phyloP scores from a whole-genome alignment of 2,797 vertebrate species.

The Micropoecilia bifurca region DNA sequence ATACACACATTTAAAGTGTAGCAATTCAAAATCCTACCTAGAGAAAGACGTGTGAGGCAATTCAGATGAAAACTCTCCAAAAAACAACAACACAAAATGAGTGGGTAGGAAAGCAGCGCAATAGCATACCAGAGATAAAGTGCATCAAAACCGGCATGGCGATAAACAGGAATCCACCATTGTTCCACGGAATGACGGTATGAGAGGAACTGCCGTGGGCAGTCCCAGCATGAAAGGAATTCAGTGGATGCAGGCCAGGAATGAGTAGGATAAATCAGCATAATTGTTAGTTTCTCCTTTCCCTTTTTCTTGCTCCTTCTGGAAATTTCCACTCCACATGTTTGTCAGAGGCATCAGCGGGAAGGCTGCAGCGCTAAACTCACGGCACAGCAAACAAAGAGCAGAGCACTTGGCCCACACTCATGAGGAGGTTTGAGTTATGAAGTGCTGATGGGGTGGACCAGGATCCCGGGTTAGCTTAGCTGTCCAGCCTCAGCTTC shows the following conservation, averaged over 20 bases:
- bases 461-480: conserved; percentile 29
- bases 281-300: conserved; percentile 55
- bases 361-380: conserved; percentile 43
- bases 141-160: conserved; percentile 57
- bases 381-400: conserved; percentile 46
- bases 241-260: conserved; percentile 60
- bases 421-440: conserved; percentile 50
- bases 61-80: background rate
- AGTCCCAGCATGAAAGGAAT: conserved; percentile 73
- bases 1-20: background rate
- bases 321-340: conserved; percentile 72
- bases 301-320: conserved; percentile 45
- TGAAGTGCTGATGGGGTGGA: conserved; percentile 58
- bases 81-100: conserved; percentile 10
- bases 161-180: conserved; percentile 80
- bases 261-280: conserved; percentile 49
- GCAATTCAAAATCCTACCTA: background rate
- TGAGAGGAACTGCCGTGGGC: conserved; percentile 64
- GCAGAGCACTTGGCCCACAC: conserved; percentile 51
- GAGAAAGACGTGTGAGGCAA: background rate
- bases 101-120: conserved; percentile 56
- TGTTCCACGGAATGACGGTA: conserved; percentile 72
- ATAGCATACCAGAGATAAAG: conserved; percentile 65
- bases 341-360: conserved; percentile 51
- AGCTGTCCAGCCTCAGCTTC: conserved; percentile 70